Evolutionary conservation across 1,140 invertebrate genomes (phyloP), one percentile per base, ranked within the genome.

Genomic region (Rhyacophila brunnea): DNA sequence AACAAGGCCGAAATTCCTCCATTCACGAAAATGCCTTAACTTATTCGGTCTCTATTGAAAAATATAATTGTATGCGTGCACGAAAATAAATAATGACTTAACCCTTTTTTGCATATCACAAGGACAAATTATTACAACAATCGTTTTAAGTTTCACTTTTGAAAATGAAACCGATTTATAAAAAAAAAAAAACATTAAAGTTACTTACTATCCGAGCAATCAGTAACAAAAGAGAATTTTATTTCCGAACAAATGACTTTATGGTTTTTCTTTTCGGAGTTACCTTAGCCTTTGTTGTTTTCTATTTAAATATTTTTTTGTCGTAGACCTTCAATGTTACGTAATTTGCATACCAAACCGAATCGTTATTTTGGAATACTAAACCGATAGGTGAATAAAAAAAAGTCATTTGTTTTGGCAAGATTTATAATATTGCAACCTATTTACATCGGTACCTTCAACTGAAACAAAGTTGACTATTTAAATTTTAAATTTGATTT

Each of bases 101-200:
- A 57, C 54, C 53, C 58, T 56, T 60, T n/a, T 59, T 59, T 59
- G 45, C 45, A 63, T 52, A 44, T 43, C 36, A 47, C 57, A 58
- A 60, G 53, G 62, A 60, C 62, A 64, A 64, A 64, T 60, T 58
- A 46, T 43, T 19, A 47, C 35, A 60, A 42, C 57, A 48, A 43
- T 28, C 23, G 10, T 38, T 60, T 64, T 60, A 14, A 64, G 58
- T 64, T 60, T 64, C 54, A 60, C 56, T 64, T 64, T 60, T 57
- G 53, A 32, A 15, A 23, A 48, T 46, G 23, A 50, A 49, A 61
- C 55, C 13, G 17, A 20, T 14, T 13, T 43, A 19, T 47, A 19
- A 44, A 58, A 53, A 58, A 59, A 53, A 48, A 53, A 48, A 58
- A 55, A 53, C 40, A 35, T 6, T 36, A 28, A 28, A 49, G 11